These are phyloP conservation scores for Chauna torquata DNA, from an alignment of 2,113 vertebrate genomes.

Conservation along the genomic window DNA sequence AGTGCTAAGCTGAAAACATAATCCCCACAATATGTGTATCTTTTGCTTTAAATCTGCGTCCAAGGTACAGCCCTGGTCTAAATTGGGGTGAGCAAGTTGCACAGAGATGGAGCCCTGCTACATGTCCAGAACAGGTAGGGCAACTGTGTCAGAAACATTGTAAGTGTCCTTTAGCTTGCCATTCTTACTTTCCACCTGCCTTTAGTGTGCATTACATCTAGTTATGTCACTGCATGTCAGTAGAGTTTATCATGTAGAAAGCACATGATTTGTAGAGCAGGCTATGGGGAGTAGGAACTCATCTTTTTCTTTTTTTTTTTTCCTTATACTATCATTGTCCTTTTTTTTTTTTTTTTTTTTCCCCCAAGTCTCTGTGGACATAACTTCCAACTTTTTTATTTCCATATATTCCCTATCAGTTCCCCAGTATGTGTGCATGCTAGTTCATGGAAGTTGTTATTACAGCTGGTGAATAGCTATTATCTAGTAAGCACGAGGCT, in stretches of 20 bases:
- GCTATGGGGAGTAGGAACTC: not conserved
- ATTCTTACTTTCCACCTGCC: not conserved
- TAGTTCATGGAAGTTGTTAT: not conserved
- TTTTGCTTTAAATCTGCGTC: not conserved
- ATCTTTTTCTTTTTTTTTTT: not conserved
- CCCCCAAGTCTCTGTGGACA: not conserved
- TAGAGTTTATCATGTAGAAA: not conserved
- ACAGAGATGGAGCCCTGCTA: not conserved
- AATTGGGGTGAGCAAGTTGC: not conserved
- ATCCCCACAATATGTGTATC: not conserved
- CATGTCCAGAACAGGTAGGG: rapidly evolving
- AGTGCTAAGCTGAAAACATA: not conserved
- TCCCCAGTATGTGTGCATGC: no score
- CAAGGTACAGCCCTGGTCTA: not conserved
- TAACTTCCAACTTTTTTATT: not conserved
- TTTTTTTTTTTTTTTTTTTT: not conserved
- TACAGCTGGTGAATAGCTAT: not conserved
- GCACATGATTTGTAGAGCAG: not conserved
- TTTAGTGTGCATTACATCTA: not conserved
- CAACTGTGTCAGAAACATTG: not conserved
- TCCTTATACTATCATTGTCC: no score
- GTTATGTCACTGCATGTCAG: not conserved
- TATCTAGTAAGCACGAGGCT: not conserved
- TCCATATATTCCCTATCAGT: not conserved
- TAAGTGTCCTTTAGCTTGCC: not conserved